phyloP scores from a whole-genome alignment of 2,888 invertebrate genomes.

The Oscheius sp. region DNA sequence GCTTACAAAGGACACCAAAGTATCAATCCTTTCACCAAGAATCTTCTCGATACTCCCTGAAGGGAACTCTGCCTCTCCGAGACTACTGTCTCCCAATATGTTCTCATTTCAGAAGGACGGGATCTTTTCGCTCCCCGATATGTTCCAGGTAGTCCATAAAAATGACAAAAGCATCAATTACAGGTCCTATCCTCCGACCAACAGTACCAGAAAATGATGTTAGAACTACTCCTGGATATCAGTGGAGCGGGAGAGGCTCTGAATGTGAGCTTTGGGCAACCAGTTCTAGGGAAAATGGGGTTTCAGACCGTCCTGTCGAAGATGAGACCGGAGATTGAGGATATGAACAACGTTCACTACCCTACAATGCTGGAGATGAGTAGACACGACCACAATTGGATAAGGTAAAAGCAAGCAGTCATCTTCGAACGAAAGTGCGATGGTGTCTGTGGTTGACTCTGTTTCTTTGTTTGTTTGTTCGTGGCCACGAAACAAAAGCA shows the following conservation, averaged over 20 bases:
- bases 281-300: background rate
- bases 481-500: background rate
- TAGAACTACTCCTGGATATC: conserved; percentile 56
- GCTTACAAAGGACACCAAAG: conserved; percentile 32
- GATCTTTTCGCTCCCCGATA: conserved; percentile 61
- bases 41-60: conserved; percentile 62
- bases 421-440: background rate
- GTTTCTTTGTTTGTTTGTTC: too few species aligned
- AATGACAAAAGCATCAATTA: background rate
- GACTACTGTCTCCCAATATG: conserved; percentile 61
- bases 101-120: conserved; percentile 67
- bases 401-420: conserved; percentile 32
- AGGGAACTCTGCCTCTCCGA: conserved; percentile 35
- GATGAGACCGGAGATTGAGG: conserved; percentile 46
- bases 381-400: conserved; percentile 55
- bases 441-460: background rate
- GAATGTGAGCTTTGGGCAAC: conserved; percentile 9
- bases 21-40: conserved; percentile 61
- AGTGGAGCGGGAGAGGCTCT: conserved; percentile 52
- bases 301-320: conserved; percentile 36
- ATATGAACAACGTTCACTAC: conserved; percentile 57
- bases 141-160: conserved; percentile 53
- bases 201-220: conserved; percentile 52
- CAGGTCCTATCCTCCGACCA: conserved; percentile 51
- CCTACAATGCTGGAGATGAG: conserved; percentile 59